Evolutionary conservation across 2,113 vertebrate genomes (phyloP), one percentile per base, ranked within the genome.

Genomic region (Thunnus thynnus): DNA sequence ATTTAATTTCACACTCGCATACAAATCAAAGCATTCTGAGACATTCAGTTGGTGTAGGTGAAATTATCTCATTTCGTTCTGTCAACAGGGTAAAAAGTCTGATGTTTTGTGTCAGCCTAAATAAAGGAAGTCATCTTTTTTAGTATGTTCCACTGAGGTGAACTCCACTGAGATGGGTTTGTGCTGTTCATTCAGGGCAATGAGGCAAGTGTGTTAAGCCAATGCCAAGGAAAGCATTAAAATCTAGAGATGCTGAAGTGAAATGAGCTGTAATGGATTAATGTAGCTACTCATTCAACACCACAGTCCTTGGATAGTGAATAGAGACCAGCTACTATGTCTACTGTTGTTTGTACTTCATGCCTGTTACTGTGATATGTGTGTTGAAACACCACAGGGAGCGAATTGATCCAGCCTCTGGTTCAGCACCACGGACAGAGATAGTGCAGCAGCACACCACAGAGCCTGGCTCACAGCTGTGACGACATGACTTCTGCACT

Each of bases 361-460:
- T 20, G 18, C 6, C 54, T 27, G 0, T n/a, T 22, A 11, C 17
- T 57, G 4, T 36, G 46, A 52, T 30, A 22, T 4, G 6, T 25
- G 27, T 66, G 57, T 6, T 13, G 17, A 47, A 20, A 64, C 1
- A 22, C 5, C 14, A 22, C 48, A 36, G 47, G 16, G 9, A 66
- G 25, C 17, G 20, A 46, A 1, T 50, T 41, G 51, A 22, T 36
- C 30, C 48, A 62, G 46, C 25, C 27, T 63, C 17, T 11, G 9
- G 16, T 76, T 85, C 82, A 88, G 82, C 56, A 78, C 80, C 72
- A 68, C 2, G 30, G 76, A 86, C 55, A 86, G 76, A 66, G 61
- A 55, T n/a, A 22, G 51, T 2, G 55, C 5, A 25, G 66, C 5
- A 13, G 27, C 17, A 13, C 56, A 48, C 18, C 62, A 63, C 46